Percentiles rank a stretch among this genome's conserved stretches.
Evolutionary conservation across 64 coral and sea anemone species (phyloP).

Genomic region (Montipora cactus): DNA sequence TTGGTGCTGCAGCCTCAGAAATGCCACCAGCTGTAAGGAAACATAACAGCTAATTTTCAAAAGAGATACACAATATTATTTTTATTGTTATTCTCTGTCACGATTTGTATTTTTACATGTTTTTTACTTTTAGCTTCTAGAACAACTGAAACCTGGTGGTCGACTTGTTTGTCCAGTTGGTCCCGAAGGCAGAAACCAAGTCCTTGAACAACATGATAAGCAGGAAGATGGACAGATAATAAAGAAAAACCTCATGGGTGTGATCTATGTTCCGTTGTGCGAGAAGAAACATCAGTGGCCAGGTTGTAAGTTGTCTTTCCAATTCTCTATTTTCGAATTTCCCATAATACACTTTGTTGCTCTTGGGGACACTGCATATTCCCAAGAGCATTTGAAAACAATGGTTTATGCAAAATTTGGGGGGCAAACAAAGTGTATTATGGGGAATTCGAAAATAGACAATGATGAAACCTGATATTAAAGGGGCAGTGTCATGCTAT

Average conservation of each 20-base stretch:
- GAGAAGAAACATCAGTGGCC: conserved; percentile 97
- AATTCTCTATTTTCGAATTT: not conserved
- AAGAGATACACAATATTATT: too few species aligned
- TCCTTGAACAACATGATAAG: conserved; percentile 89
- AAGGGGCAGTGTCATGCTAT: too few species aligned
- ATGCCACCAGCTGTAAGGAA: conserved; percentile 88
- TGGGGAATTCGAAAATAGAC: too few species aligned
- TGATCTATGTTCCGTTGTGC: conserved; percentile 90
- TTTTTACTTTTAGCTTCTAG: conserved; percentile 54
- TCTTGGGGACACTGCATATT: too few species aligned
- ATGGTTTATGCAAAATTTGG: too few species aligned
- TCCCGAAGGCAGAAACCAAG: conserved; percentile 83
- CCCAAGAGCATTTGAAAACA: too few species aligned
- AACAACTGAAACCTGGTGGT: conserved; percentile 97
- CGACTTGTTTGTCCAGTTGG: conserved; percentile 92
- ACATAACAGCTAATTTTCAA: too few species aligned
- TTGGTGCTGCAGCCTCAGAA: conserved; percentile 89
- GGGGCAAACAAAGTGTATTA: too few species aligned
- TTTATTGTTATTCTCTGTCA: not conserved
- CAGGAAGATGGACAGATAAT: conserved; percentile 74
- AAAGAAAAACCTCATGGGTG: conserved; percentile 88
- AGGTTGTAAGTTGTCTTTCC: conserved; percentile 61
- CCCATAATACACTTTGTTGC: too few species aligned
- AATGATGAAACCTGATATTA: too few species aligned
- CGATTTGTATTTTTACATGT: not conserved